phyloP scores from a whole-genome alignment of 2,113 vertebrate genomes.

The Bufo bufo region DNA sequence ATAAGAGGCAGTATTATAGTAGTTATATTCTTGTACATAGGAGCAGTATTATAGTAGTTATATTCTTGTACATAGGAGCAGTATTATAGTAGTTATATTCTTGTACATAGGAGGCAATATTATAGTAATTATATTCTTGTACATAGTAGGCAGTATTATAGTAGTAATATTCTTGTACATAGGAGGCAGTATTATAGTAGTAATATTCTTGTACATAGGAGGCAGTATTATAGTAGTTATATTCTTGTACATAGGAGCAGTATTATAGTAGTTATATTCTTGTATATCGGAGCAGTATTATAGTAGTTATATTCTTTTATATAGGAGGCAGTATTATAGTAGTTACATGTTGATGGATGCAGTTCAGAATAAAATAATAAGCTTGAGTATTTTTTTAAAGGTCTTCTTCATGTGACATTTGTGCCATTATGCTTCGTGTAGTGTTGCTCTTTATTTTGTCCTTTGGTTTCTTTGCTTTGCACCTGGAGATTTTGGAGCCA shows the following conservation, averaged over 20 bases:
- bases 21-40: too few species aligned
- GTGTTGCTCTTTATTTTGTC: not conserved
- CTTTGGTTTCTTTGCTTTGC: not conserved
- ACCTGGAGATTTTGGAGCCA: not conserved
- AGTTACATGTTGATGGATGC: not conserved
- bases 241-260: not conserved
- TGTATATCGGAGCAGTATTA: not conserved
- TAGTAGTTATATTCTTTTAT: not conserved
- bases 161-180: slow-evolving; percentile 12
- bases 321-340: too few species aligned
- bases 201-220: slow-evolving; percentile 2
- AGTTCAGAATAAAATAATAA: not conserved
- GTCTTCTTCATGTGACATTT: too few species aligned
- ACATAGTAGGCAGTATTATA: slow-evolving; percentile 1
- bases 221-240: slow-evolving; percentile 7
- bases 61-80: not conserved
- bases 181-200: slow-evolving; percentile 3
- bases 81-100: not conserved
- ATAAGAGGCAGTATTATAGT: too few species aligned
- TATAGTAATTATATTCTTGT: slow-evolving; percentile 19
- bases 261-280: slow-evolving; percentile 18
- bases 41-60: too few species aligned
- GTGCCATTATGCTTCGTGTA: not conserved
- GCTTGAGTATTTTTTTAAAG: not conserved
- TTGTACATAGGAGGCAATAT: not conserved